Base-by-base conservation (phyloP, 2,888 invertebrate species). In the Plusia festucae region DNA sequence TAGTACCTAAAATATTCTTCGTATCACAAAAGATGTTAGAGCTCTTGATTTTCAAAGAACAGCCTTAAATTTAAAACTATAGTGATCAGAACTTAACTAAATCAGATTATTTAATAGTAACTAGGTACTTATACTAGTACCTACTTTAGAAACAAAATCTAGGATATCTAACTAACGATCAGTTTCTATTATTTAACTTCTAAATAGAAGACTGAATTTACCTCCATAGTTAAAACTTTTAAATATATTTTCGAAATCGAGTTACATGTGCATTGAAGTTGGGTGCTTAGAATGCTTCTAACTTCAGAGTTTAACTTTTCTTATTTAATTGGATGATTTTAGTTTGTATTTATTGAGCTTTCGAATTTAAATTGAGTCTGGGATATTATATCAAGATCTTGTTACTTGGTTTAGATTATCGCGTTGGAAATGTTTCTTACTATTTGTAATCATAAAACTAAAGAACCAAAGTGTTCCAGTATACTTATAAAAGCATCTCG, bases 301-400 rank as follows among this genome's bases (percentile, higher is more conserved):
- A 68, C 22, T 20, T 56, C 32, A 18, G 15, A 16, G n/a, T 44
- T 24, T 3, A 24, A n/a, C 34, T 63, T 76, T 76, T 63, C 54
- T 52, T 15, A 18, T 51, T 53, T 13, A 15, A 20, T 30, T 40
- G 18, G 32, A 27, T 40, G 24, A 18, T 30, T 9, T 54, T 57
- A 32, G 54, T 20, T 54, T 73, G 73, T 62, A 61, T 57, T 73
- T 73, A 59, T 73, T 73, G 51, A 53, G 24, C 66, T 60, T 76
- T 53, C 53, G 49, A 30, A 62, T 59, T 55, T 49, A 53, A 56
- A 46, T 76, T 72, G 53, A n/a, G 20, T 52, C 4, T 18, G 5
- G 6, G 2, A n/a, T 60, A 70, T 56, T 75, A 60, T n/a, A 30
- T 30, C 34, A 40, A n/a, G n/a, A 40, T n/a, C n/a, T 40, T 40